Percentiles rank a stretch among this genome's conserved stretches.
phyloP scores from a whole-genome alignment of 2,888 invertebrate species.

The Himalopsyche kuldschensis region DNA sequence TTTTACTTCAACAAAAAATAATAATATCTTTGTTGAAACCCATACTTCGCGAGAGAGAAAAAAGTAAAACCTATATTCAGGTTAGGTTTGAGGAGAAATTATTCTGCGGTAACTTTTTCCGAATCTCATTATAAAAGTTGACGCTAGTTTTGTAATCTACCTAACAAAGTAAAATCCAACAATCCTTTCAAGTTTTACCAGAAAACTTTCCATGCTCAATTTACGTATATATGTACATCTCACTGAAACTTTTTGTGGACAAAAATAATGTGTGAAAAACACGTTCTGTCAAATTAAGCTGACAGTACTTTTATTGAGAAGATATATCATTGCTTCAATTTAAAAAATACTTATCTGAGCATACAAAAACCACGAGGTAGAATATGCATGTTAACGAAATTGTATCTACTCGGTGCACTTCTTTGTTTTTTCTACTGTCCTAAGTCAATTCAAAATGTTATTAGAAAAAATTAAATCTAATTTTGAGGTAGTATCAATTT shows the following conservation, averaged over 20 bases:
- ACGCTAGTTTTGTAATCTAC: constrained; percentile 1
- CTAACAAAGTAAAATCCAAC: background rate
- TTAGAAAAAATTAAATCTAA: too few relatives aligned
- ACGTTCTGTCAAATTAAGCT: background rate
- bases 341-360: too few relatives aligned
- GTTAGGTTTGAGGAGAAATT: background rate
- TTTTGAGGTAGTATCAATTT: too few relatives aligned
- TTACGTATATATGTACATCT: background rate
- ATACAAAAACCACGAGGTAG: too few relatives aligned
- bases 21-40: background rate
- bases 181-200: background rate
- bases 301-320: too few relatives aligned
- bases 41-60: background rate
- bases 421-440: too few relatives aligned
- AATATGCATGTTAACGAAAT: too few relatives aligned
- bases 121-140: constrained; percentile 1
- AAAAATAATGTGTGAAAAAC: background rate
- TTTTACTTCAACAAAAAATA: background rate
- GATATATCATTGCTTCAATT: too few relatives aligned
- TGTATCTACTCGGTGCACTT: too few relatives aligned
- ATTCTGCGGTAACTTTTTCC: background rate
- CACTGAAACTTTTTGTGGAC: background rate
- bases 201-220: background rate
- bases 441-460: too few relatives aligned
- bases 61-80: background rate